Conservation (phyloP, 1,140 invertebrate species). For the Micrasema minimum region DNA sequence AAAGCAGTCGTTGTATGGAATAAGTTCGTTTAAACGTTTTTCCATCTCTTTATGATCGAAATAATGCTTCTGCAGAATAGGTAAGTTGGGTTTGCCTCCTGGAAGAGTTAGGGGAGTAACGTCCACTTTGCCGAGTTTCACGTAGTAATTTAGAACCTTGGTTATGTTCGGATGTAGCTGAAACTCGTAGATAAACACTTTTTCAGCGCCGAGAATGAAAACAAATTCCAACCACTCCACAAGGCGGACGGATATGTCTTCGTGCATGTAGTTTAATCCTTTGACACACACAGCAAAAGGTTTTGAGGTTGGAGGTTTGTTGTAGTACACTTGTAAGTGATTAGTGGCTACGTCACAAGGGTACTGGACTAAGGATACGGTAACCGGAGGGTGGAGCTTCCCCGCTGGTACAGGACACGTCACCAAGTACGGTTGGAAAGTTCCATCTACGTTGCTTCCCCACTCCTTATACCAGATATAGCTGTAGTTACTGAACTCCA, state of each 20-base stretch:
- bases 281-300: constrained; percentile 95
- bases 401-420: constrained; percentile 85
- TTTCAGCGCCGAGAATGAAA: constrained; percentile 88
- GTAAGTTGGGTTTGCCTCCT: constrained; percentile 90
- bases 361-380: constrained; percentile 86
- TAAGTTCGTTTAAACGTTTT: constrained; percentile 93
- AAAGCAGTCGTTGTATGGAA: constrained; percentile 96
- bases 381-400: constrained; percentile 76
- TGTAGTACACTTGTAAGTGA: constrained; percentile 85
- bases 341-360: constrained; percentile 86
- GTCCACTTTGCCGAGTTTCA: constrained; percentile 78
- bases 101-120: constrained; percentile 90
- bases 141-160: constrained; percentile 87
- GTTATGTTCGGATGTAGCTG: constrained; percentile 91
- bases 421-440: constrained; percentile 90
- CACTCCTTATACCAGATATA: constrained; percentile 94
- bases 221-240: constrained; percentile 95
- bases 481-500: constrained; percentile 86
- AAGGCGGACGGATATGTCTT: constrained; percentile 87
- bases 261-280: constrained; percentile 88
- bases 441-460: constrained; percentile 92
- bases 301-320: constrained; percentile 76
- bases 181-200: constrained; percentile 91
- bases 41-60: constrained; percentile 88
- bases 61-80: constrained; percentile 87